Percentiles rank a stretch among this genome's conserved stretches.
Evolutionary conservation across 1,140 invertebrate genomes (phyloP).

Genomic region (Cecropterus lyciades): DNA sequence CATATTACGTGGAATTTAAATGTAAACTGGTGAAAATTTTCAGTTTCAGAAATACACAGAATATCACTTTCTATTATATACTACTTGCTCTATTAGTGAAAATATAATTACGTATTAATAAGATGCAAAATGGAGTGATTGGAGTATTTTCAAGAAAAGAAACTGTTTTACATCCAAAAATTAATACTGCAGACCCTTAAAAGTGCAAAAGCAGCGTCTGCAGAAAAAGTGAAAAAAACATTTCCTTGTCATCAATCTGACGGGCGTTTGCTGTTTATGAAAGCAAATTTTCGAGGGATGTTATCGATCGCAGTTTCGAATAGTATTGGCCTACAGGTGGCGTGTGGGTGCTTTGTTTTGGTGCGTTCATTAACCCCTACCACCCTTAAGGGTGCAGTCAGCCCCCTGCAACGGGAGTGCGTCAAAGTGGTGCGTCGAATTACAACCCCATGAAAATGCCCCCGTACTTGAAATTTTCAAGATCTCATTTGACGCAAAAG

Average conservation of each 20-base stretch:
- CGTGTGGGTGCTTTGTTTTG: slow-evolving; percentile 62
- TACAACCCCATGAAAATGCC: slow-evolving; percentile 28
- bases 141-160: too few species aligned
- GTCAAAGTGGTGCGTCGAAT: slow-evolving; percentile 36
- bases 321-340: slow-evolving; percentile 56
- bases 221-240: not conserved
- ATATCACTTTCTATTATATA: too few species aligned
- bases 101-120: too few species aligned
- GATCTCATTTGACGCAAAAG: slow-evolving; percentile 26
- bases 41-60: too few species aligned
- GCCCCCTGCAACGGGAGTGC: slow-evolving; percentile 57
- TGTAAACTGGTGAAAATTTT: too few species aligned
- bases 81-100: too few species aligned
- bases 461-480: slow-evolving; percentile 29
- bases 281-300: slow-evolving; percentile 21
- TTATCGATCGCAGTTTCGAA: slow-evolving; percentile 36
- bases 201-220: not conserved
- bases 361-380: slow-evolving; percentile 65
- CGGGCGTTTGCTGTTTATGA: not conserved
- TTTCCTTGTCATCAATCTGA: not conserved
- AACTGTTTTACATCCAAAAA: not conserved
- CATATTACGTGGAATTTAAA: too few species aligned
- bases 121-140: too few species aligned
- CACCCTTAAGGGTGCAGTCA: slow-evolving; percentile 44
- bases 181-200: not conserved